These are phyloP conservation scores for Pterobdella sp. DNA, from an alignment of 2,888 invertebrate species.

Conservation along the genomic window DNA sequence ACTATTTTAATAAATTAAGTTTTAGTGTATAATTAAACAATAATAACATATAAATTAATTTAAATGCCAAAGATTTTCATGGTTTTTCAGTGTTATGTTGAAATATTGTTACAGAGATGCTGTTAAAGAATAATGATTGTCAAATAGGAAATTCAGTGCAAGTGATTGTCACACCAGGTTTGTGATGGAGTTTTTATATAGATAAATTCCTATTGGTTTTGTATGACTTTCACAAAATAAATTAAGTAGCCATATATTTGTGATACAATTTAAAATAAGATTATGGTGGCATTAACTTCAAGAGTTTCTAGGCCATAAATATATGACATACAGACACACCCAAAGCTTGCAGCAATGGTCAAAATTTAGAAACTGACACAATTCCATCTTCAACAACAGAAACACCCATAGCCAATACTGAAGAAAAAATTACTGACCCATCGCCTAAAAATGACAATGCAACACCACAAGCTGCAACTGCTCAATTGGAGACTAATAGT, in stretches of 20 bases:
- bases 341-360: neutral
- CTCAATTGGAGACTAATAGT: no score
- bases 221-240: no score
- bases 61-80: neutral
- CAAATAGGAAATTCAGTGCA: conserved; percentile 6
- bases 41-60: neutral
- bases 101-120: conserved; percentile 10
- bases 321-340: neutral
- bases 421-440: no score
- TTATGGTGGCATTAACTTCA: no score
- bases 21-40: neutral
- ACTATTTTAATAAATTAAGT: neutral
- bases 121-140: conserved; percentile 18
- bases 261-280: no score
- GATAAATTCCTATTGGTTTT: no score
- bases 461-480: no score
- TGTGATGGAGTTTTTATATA: neutral
- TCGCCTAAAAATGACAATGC: no score
- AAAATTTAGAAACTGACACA: no score
- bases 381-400: no score
- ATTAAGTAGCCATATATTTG: no score
- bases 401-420: no score
- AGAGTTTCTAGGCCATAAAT: neutral
- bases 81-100: neutral
- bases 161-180: conserved; percentile 24